Conservation (phyloP, 92 coral and sea anemone species). For the Muricea muricata region DNA sequence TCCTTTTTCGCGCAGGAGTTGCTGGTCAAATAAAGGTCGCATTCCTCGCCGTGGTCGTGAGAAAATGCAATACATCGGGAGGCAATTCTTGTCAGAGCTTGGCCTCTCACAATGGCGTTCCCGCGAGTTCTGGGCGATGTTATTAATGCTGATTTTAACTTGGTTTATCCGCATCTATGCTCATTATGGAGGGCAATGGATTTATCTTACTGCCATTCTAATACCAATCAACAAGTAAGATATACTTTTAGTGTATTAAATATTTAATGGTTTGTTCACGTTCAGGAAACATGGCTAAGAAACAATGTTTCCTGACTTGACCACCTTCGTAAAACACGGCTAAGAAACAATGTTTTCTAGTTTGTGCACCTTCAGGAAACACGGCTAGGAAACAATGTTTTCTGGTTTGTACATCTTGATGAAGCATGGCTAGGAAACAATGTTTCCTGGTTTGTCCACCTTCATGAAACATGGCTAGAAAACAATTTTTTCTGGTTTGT, state of each 20-base stretch:
- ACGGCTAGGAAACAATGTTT: no score
- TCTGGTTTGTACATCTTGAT: no score
- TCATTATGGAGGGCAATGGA: slow-evolving; percentile 99
- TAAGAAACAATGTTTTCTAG: no score
- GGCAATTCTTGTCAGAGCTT: slow-evolving; percentile 93
- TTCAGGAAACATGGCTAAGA: no score
- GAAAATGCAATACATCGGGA: slow-evolving; percentile 99
- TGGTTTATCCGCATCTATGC: slow-evolving; percentile 95
- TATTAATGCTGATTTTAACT: slow-evolving; percentile 89
- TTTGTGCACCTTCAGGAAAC: no score
- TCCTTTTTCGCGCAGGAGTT: slow-evolving; percentile 66
- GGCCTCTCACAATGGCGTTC: slow-evolving; percentile 99
- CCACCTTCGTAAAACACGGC: no score
- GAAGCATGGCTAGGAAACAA: no score
- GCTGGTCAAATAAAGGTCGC: slow-evolving; percentile 97
- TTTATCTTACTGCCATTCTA: slow-evolving; percentile 83
- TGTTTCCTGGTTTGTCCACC: no score
- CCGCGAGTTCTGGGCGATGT: slow-evolving; percentile 99
- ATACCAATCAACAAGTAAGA: slow-evolving; percentile 92
- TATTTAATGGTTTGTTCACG: background rate
- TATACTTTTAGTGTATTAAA: background rate
- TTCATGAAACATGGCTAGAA: no score
- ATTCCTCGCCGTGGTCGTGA: slow-evolving; percentile 90
- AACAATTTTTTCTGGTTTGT: no score
- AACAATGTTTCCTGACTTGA: no score